Percentiles rank a stretch among this genome's conserved stretches.
Conservation (phyloP, 2,888 invertebrate species). For the Teinopalpus imperialis region DNA sequence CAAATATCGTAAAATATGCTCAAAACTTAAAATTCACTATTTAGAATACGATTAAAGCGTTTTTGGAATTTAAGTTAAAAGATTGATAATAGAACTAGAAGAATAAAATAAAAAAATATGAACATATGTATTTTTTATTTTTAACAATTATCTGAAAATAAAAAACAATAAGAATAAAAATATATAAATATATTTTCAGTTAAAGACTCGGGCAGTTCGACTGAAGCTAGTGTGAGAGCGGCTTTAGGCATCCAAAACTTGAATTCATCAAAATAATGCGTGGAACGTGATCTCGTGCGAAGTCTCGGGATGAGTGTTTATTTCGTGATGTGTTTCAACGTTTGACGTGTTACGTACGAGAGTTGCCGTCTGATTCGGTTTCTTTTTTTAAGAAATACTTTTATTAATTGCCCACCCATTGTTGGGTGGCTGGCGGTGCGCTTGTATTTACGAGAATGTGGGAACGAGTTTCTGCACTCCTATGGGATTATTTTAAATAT, state of each 20-base stretch:
- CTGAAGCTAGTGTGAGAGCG: slow-evolving; percentile 34
- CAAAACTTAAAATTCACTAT: too few relatives aligned
- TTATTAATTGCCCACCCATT: slow-evolving; percentile 63
- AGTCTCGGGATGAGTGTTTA: slow-evolving; percentile 63
- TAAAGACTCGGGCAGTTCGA: too few relatives aligned
- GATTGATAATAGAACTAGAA: too few relatives aligned
- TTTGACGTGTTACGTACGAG: slow-evolving; percentile 48
- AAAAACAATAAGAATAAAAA: too few relatives aligned
- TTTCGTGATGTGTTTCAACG: slow-evolving; percentile 54
- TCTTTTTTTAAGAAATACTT: slow-evolving; percentile 45
- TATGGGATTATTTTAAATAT: slow-evolving; percentile 36
- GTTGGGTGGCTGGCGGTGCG: slow-evolving; percentile 54
- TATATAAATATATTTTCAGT: too few relatives aligned
- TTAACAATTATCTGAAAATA: too few relatives aligned
- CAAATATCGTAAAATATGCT: too few relatives aligned
- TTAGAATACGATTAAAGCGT: too few relatives aligned
- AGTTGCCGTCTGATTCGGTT: slow-evolving; percentile 41
- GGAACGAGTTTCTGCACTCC: slow-evolving; percentile 35
- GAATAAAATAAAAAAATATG: too few relatives aligned
- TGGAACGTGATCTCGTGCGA: slow-evolving; percentile 67
- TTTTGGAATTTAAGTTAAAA: too few relatives aligned
- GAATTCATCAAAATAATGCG: slow-evolving; percentile 71
- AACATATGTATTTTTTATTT: too few relatives aligned
- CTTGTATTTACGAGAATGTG: slow-evolving; percentile 41
- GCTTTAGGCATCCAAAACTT: slow-evolving; percentile 41